Evolutionary conservation across 2,888 invertebrate genomes (phyloP).

Genomic region (Piscicola geometra): DNA sequence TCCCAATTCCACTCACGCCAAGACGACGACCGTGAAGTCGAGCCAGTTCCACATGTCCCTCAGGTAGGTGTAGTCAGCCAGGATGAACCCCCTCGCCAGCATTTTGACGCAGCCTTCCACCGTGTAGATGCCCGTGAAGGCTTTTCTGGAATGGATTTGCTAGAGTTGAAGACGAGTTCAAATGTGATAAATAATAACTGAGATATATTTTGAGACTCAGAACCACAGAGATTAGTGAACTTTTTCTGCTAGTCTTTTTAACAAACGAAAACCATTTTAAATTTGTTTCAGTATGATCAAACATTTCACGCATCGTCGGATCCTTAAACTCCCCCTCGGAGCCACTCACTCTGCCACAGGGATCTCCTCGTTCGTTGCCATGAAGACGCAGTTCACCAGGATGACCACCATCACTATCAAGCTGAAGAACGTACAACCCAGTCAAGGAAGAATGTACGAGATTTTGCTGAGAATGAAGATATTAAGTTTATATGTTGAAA

Average conservation of each 20-base stretch:
- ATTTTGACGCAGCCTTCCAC: conserved; percentile 98
- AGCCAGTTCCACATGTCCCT: conserved; percentile 99
- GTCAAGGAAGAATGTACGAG: conserved; percentile 31
- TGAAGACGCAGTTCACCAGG: conserved; percentile 96
- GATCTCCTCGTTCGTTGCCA: conserved; percentile 65
- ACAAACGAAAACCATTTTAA: too few relatives aligned
- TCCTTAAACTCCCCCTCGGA: neutral
- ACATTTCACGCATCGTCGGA: too few relatives aligned
- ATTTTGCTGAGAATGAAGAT: too few relatives aligned
- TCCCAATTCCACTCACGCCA: conserved; percentile 97
- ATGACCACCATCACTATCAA: conserved; percentile 97
- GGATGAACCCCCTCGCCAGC: conserved; percentile 98
- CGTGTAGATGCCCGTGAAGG: conserved; percentile 99
- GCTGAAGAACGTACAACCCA: conserved; percentile 70
- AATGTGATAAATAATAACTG: too few relatives aligned
- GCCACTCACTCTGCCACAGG: conserved; percentile 31
- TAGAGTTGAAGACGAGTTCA: too few relatives aligned
- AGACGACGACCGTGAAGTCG: conserved; percentile 99
- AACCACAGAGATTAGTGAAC: too few relatives aligned
- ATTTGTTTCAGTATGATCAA: too few relatives aligned
- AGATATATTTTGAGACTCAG: too few relatives aligned
- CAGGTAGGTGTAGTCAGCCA: conserved; percentile 99
- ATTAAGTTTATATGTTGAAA: too few relatives aligned
- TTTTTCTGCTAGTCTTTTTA: too few relatives aligned
- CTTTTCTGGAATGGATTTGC: too few relatives aligned